Evolutionary conservation across 2,113 vertebrate species (phyloP), one percentile per base, ranked within the genome.

Genomic region (Datnioides undecimradiatus): DNA sequence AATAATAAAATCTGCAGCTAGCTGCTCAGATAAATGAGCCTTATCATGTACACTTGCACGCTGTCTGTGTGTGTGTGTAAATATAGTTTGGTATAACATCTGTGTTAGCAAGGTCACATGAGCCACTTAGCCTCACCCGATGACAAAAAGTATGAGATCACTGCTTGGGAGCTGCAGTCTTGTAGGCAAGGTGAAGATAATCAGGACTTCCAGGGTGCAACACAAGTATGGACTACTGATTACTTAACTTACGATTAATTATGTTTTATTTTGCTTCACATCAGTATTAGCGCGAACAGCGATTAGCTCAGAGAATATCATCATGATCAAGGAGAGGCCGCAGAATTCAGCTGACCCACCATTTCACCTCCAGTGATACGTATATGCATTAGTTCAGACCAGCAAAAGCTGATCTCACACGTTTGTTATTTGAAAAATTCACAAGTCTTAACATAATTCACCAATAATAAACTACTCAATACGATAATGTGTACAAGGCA

Each of bases 1-100:
- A 58, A 76, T 76, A 76, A 82, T 70, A 49, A 69, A 64, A 76
- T 21, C 49, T 34, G 65, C 49, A 41, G 23, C 49, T 64, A 31
- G 59, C 73, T 40, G 27, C 21, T 54, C 40, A 63, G 73, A 71
- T 64, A 64, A 82, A 70, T 63, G 59, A 82, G 57, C 55, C 33
- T 16, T 23, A 54, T 75, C 62, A 19, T 48, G 65, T 64, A 34
- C 48, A 40, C 27, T 1, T 52, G 40, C 38, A 63, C 29, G 3
- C 19, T 45, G 21, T 46, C 12, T 45, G 31, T 41, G 27, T 36
- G 31, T 65, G 57, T 49, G 60, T 73, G 43, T 72, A 38, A 29
- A 45, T 43, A 33, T 23, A 58, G 36, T 73, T 40, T 73, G 21
- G 52, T 59, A 14, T 29, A 36, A 57, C 62, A 59, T 73, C 57